Evolutionary conservation across 2,113 vertebrate species (phyloP).

Genomic region (Speoplatyrhinus poulsoni): DNA sequence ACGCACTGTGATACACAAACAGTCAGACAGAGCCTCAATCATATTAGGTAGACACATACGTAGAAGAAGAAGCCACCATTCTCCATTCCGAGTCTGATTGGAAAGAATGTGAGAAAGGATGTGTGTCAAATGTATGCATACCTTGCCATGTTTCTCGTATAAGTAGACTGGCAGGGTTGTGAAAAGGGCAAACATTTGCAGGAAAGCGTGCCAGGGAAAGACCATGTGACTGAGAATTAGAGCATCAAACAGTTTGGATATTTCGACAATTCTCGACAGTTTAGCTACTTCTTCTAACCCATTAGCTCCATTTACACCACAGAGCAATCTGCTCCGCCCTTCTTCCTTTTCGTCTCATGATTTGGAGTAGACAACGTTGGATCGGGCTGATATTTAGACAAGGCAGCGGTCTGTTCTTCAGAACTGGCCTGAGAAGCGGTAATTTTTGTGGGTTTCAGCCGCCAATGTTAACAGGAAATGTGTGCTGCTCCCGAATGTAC

Average conservation of each 20-base stretch:
- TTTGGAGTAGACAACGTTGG: constrained; percentile 57
- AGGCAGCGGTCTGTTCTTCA: constrained; percentile 62
- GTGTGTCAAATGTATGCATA: constrained; percentile 3
- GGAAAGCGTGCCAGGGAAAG: not conserved
- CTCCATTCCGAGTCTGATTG: not conserved
- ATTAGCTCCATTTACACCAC: constrained; percentile 8
- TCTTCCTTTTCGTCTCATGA: constrained; percentile 30
- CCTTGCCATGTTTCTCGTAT: not conserved
- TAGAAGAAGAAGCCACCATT: constrained; percentile 3
- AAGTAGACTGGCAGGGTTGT: not conserved
- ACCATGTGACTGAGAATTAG: not conserved
- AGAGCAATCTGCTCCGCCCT: constrained; percentile 10
- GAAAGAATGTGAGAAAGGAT: not conserved
- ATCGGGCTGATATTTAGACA: constrained; percentile 67
- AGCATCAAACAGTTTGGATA: not conserved
- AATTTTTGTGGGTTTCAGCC: constrained; percentile 60
- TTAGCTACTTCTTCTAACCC: constrained; percentile 1
- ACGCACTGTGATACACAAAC: constrained; percentile 15
- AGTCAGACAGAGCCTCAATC: constrained; percentile 18
- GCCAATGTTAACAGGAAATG: constrained; percentile 74
- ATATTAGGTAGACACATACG: constrained; percentile 28
- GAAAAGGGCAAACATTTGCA: not conserved
- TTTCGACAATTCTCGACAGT: constrained; percentile 9
- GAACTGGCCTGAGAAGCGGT: constrained; percentile 62
- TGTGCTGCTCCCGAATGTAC: constrained; percentile 65